phyloP scores from a whole-genome alignment of 2,113 vertebrate genomes.

The Odocoileus hemionus region DNA sequence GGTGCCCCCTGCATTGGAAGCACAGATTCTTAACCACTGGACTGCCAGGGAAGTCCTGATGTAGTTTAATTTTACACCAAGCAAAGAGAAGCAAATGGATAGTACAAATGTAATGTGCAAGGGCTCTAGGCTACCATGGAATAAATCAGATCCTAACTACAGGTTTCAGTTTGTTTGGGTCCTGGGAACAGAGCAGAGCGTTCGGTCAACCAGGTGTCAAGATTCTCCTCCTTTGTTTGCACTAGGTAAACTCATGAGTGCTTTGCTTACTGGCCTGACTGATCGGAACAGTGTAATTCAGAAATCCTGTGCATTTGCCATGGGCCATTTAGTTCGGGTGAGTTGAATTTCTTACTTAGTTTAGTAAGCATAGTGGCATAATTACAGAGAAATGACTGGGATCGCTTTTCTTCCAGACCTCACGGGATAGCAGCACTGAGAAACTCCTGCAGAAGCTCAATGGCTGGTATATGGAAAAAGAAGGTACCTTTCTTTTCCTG shows the following conservation, averaged over 20 bases:
- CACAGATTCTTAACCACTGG: background rate
- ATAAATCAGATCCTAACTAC: background rate
- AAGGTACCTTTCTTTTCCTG: conserved; percentile 81
- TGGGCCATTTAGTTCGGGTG: conserved; percentile 96
- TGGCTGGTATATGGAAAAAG: conserved; percentile 97
- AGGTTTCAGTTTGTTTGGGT: background rate
- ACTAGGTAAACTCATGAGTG: conserved; percentile 96
- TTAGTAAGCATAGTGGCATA: conserved; percentile 27
- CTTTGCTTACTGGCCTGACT: conserved; percentile 91
- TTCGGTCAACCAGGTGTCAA: background rate
- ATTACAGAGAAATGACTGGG: conserved; percentile 43
- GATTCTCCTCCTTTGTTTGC: conserved; percentile 5
- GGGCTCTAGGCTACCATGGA: background rate
- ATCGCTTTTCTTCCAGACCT: conserved; percentile 82
- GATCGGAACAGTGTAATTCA: conserved; percentile 94
- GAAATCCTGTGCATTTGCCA: conserved; percentile 94
- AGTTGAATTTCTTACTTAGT: conserved; percentile 61
- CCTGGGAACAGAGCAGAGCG: background rate
- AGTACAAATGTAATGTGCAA: background rate
- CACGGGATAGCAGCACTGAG: conserved; percentile 93
- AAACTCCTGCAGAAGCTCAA: conserved; percentile 94
- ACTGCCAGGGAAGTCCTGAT: background rate
- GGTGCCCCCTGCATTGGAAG: background rate
- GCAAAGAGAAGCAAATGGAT: background rate
- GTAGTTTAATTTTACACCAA: background rate